Base-by-base conservation (phyloP, 2,888 invertebrate genomes). In the Phaonia tiefii region DNA sequence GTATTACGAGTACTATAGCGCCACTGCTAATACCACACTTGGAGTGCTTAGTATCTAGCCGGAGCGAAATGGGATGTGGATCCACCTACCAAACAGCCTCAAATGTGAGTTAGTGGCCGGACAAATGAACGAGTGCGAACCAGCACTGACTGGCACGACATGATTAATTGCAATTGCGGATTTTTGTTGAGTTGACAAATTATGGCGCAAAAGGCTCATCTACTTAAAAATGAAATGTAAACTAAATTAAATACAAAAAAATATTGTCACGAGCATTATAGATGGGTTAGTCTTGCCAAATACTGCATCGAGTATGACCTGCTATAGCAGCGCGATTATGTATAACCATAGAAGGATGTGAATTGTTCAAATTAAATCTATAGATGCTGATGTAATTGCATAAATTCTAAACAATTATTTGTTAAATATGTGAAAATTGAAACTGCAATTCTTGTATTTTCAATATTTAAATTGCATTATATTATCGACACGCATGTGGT, bases 121-220 rank as follows among this genome's bases (percentile, higher is more conserved):
- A 60, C 20, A 39, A 56, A 13, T 31, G 42, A 63, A 20, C 39
- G 22, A 63, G 20, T 1, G 20, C 17, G 63, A 63, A 37, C 39
- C 37, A 71, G 54, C 70, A 60, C 70, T 78, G 73, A 60, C 70
- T 78, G 73, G 15, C 17, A 72, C 76, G 75, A 20, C 71, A 78
- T 82, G 84, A 84, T 83, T 84, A 84, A 83, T 84, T 83, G 84
- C 82, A 79, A 80, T 75, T 63, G 79, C 73, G 79, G 79, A 84
- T 80, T 83, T 75, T 77, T 81, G 69, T 76, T 81, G 77, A 74
- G 82, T 82, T 84, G 84, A 84, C 83, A 84, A 83, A 84, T 84
- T 84, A 83, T 78, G 39, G 78, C 71, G 74, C 77, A 78, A 72
- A 51, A 46, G 49, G 75, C 72, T 80, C 54, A 42, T 56, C 54